Conservation (phyloP, 2,888 invertebrate genomes). For the Drosophila engyochracea region DNA sequence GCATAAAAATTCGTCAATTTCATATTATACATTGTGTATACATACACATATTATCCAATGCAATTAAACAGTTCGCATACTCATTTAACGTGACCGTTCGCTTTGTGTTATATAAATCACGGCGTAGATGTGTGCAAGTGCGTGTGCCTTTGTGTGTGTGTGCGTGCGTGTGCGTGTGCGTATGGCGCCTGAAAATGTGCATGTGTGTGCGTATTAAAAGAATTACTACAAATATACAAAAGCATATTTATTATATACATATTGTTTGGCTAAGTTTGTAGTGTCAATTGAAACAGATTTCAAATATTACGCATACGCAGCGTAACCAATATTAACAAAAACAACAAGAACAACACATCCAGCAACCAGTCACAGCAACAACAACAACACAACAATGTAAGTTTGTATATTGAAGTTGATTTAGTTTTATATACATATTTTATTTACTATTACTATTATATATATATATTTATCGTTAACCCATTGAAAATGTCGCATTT, state of each 20-base stretch:
- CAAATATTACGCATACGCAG: conserved; percentile 50
- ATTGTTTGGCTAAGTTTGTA: conserved; percentile 33
- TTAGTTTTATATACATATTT: not conserved
- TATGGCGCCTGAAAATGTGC: conserved; percentile 36
- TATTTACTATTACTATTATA: not conserved
- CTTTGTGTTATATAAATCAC: conserved; percentile 76
- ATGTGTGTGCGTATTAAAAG: conserved; percentile 38
- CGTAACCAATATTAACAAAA: conserved; percentile 20
- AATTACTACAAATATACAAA: conserved; percentile 22
- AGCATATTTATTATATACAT: not conserved
- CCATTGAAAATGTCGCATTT: conserved; percentile 7
- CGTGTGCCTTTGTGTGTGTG: conserved; percentile 21
- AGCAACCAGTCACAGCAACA: conserved; percentile 2
- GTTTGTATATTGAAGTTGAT: conserved; percentile 3
- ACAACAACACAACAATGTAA: conserved; percentile 64
- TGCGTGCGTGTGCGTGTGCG: conserved; percentile 28
- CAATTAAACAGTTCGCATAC: conserved; percentile 7
- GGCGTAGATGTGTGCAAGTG: conserved; percentile 28
- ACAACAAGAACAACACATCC: conserved; percentile 6
- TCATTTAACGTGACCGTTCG: conserved; percentile 28
- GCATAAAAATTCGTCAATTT: conserved; percentile 14
- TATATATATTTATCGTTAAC: not conserved
- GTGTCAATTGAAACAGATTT: conserved; percentile 66
- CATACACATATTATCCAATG: conserved; percentile 1
- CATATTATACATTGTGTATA: not conserved